Percentiles rank a stretch among this genome's conserved stretches.
phyloP scores from a whole-genome alignment of 2,113 vertebrate species.

The Osmerus eperlanus region DNA sequence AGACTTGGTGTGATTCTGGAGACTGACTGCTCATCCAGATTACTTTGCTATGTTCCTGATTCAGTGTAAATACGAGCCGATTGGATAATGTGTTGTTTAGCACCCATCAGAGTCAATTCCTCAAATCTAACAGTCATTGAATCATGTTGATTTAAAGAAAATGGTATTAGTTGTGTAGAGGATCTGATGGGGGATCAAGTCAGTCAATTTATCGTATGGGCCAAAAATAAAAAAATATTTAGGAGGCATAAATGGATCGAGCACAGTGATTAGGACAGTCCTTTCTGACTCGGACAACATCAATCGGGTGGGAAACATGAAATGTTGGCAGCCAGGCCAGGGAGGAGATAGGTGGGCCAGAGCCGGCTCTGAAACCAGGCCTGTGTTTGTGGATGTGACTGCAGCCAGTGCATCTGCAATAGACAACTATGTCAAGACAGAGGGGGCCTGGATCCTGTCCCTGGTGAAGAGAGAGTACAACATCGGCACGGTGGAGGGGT shows the following conservation, averaged over 20 bases:
- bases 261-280: background rate
- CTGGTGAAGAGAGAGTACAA: constrained; percentile 42
- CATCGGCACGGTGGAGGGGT: constrained; percentile 41
- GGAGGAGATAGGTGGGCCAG: too few species aligned
- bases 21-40: too few species aligned
- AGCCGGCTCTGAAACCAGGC: background rate
- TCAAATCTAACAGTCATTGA: too few species aligned
- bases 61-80: too few species aligned
- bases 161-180: too few species aligned
- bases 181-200: background rate
- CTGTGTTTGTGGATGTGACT: background rate
- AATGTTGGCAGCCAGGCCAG: background rate
- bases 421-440: constrained; percentile 63
- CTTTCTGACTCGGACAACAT: background rate
- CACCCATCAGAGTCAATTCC: too few species aligned
- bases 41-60: too few species aligned
- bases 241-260: background rate
- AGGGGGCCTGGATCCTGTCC: constrained; percentile 68
- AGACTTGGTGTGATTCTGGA: constrained; percentile 20
- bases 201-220: background rate
- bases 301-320: background rate
- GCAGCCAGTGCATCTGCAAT: constrained; percentile 47
- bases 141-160: too few species aligned
- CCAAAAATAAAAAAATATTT: background rate
- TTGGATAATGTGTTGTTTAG: too few species aligned